Base-by-base conservation (phyloP, 1,140 invertebrate genomes). In the Augochlora pura region DNA sequence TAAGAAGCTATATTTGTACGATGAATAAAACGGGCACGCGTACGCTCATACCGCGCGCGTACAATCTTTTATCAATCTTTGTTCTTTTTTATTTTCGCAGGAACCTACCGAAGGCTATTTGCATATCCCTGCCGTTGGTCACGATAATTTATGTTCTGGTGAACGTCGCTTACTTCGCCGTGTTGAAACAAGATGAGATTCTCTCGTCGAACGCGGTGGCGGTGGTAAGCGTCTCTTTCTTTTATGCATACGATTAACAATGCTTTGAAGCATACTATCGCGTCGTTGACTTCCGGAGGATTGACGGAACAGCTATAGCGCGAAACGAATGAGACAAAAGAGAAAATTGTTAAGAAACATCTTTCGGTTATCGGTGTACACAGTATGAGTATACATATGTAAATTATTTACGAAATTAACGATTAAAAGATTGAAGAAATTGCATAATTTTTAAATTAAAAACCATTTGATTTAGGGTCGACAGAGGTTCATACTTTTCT, bases 71-170 rank as follows among this genome's bases (percentile, higher is more conserved):
- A 64, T 18, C 21, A 27, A 39, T 6, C 4, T 16, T 42, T 23
- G 71, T 72, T 23, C 16, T 32, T n/a, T 32, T 4, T 57, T 9
- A 63, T 86, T 90, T 77, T 93, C 93, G 81, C 92, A 97, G 96
- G 88, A 99, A 99, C 94, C 93, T 99, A 52, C 98, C 99, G 5
- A 94, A 96, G 66, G 98, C 99, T 12, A 99, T 99, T 90, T 97
- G 97, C 89, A 96, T 99, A 77, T 99, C 98, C 2, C 93, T 99
- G 79, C 97, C 98, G 4, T 85, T 99, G 67, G 98, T 99, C 0
- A 99, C 98, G 0, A 90, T 95, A 4, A 97, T 99, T 79, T 99
- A 99, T 93, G 95, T 98, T 18, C 92, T 99, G 64, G 97, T 98
- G 0, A 99, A 99, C 92, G 93, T 99, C 67, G 97, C 98, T 0